Evolutionary conservation across 2,888 invertebrate species (phyloP), one percentile per base, ranked within the genome.

Genomic region (Axea sp.): DNA sequence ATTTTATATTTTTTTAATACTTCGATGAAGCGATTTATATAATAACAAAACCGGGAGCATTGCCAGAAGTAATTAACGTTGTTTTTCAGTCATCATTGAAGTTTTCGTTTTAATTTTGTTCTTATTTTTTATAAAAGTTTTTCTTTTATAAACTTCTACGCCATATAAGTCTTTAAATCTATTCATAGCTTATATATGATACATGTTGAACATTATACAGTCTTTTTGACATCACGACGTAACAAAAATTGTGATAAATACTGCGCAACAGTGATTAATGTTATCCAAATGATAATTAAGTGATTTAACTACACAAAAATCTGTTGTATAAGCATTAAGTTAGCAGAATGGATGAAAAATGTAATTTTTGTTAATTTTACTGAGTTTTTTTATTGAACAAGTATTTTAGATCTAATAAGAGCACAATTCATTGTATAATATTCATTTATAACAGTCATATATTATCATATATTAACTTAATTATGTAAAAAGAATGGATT

Each of bases 1-100:
- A 71, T 73, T 57, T 37, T 77, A 73, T 77, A 77, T 77, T 78
- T 78, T 79, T 79, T 49, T 77, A 69, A 43, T 11, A 8, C 2
- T 9, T 5, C 33, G 33, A 12, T 19, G 8, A 8, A 15, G 45
- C 30, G 15, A 26, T 28, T n/a, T n/a, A n/a, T 24, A 7, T 24
- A 3, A 24, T 24, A 1, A 24, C 12, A 4, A 41, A 22, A 41
- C 7, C 19, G 7, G n/a, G 28, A 41, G 55, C 43, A 57, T 43
- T 31, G 24, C 7, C 19, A 6, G n/a, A 37, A 41, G 55, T 57
- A 57, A 57, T 31, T 43, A 19, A 26, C 4, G 19, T 55, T 55
- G 39, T 30, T 41, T 39, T n/a, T n/a, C 17, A 24, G 15, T 51
- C 28, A 12, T 19, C 69, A 53, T 33, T 59, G n/a, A n/a, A n/a